Evolutionary conservation across 2,888 invertebrate genomes (phyloP).

Genomic region (Napeogenes inachia): DNA sequence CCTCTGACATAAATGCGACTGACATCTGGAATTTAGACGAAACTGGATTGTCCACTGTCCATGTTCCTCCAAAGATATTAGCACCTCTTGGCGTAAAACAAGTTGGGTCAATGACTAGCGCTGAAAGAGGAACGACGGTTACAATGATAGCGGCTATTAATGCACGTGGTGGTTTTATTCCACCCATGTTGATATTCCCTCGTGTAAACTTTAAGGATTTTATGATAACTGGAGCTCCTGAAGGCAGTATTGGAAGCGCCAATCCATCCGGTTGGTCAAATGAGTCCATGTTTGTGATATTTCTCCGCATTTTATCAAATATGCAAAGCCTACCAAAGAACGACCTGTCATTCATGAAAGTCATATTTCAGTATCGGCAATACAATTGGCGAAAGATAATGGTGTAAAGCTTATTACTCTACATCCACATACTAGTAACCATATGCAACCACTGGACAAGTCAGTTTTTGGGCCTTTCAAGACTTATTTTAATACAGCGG

Average conservation of each 20-base stretch:
- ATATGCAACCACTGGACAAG: constrained; percentile 37
- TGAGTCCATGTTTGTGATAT: no score
- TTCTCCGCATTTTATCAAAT: no score
- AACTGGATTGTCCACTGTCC: constrained; percentile 38
- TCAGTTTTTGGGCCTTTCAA: constrained; percentile 36
- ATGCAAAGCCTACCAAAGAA: no score
- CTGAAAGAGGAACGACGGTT: constrained; percentile 11
- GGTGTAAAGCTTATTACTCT: constrained; percentile 32
- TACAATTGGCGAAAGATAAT: constrained; percentile 27
- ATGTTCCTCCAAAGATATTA: constrained; percentile 36
- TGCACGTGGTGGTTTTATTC: constrained; percentile 30
- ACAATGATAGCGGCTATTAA: no score
- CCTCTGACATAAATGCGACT: constrained; percentile 27
- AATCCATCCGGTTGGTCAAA: no score
- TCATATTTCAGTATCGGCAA: constrained; percentile 26
- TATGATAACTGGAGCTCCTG: constrained; percentile 28
- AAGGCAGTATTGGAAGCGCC: no score
- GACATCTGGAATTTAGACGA: constrained; percentile 38
- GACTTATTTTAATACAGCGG: constrained; percentile 29
- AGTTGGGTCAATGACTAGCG: constrained; percentile 31
- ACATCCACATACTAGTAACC: constrained; percentile 15
- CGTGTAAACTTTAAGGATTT: constrained; percentile 28
- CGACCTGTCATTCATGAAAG: no score
- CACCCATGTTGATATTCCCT: constrained; percentile 30
- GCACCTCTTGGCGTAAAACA: constrained; percentile 37